Percentiles rank a stretch among this genome's conserved stretches.
These are phyloP conservation scores for Antigone vipio DNA, from an alignment of 2,113 vertebrate genomes.

Conservation along the genomic window DNA sequence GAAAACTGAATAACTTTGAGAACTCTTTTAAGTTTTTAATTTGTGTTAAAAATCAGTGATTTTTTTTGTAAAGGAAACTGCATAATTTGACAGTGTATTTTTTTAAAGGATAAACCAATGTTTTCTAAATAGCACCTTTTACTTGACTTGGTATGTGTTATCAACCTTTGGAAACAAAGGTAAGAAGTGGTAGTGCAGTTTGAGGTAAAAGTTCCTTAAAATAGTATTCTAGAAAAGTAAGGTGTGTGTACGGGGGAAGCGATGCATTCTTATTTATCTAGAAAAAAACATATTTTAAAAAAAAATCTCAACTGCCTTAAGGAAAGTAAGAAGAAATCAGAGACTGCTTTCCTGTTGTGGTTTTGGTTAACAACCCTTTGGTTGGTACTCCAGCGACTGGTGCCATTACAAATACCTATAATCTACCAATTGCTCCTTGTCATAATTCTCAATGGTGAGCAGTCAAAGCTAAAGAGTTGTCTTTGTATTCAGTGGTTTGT, in stretches of 20 bases:
- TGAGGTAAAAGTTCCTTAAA: not conserved
- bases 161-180: not conserved
- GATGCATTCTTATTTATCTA: not conserved
- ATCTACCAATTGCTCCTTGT: constrained; percentile 11
- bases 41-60: not conserved
- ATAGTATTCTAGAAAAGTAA: not conserved
- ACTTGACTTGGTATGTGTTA: not conserved
- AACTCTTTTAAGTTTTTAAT: not conserved
- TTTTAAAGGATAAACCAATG: not conserved
- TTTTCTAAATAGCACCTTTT: not conserved
- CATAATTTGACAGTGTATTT: not conserved
- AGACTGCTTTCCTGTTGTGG: constrained; percentile 36
- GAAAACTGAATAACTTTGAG: not conserved
- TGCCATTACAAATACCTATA: constrained; percentile 41
- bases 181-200: not conserved
- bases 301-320: not conserved
- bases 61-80: not conserved
- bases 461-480: not conserved
- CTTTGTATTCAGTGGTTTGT: not conserved
- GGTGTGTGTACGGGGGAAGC: not conserved
- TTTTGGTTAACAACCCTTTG: constrained; percentile 30
- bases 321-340: constrained; percentile 26
- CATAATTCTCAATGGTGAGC: constrained; percentile 1
- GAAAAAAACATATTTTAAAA: not conserved
- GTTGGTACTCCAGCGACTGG: not conserved